Evolutionary conservation across 2,888 invertebrate species (phyloP).

Genomic region (Dioctria rufipes): DNA sequence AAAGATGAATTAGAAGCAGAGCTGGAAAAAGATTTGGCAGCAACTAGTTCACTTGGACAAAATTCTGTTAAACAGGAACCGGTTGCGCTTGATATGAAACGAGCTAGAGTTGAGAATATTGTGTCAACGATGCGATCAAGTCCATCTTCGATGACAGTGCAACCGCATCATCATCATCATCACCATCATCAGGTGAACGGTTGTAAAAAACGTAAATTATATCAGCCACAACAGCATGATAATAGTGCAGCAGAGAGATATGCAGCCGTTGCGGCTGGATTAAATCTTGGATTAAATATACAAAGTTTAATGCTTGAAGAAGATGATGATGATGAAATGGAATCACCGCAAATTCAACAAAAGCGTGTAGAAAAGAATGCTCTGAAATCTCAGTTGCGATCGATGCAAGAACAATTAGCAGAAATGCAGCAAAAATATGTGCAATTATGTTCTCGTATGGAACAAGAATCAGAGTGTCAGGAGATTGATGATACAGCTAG

Average conservation of each 20-base stretch:
- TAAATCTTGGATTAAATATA: slow-evolving; percentile 75
- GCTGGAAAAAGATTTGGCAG: slow-evolving; percentile 72
- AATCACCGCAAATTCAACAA: slow-evolving; percentile 84
- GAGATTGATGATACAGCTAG: slow-evolving; percentile 83
- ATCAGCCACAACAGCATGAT: slow-evolving; percentile 95
- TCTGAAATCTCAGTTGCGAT: slow-evolving; percentile 86
- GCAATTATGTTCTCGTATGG: slow-evolving; percentile 89
- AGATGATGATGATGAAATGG: slow-evolving; percentile 83
- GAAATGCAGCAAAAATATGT: slow-evolving; percentile 94
- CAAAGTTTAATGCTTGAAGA: slow-evolving; percentile 78
- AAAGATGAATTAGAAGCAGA: slow-evolving; percentile 80
- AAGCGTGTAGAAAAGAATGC: slow-evolving; percentile 90
- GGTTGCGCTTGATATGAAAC: slow-evolving; percentile 86
- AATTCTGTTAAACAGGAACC: slow-evolving; percentile 69
- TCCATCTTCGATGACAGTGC: slow-evolving; percentile 78
- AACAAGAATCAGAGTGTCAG: slow-evolving; percentile 83
- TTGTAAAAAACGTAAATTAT: slow-evolving; percentile 95
- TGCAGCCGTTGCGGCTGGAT: slow-evolving; percentile 73
- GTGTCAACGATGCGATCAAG: slow-evolving; percentile 94
- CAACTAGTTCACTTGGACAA: slow-evolving; percentile 63
- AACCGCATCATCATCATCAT: slow-evolving; percentile 67
- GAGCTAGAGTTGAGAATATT: slow-evolving; percentile 95
- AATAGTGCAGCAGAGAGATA: slow-evolving; percentile 77
- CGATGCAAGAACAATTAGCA: slow-evolving; percentile 90
- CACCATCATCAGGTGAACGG: slow-evolving; percentile 78